Evolutionary conservation across 1,140 invertebrate genomes (phyloP), one percentile per base, ranked within the genome.

Genomic region (Tetramorium alpestre): DNA sequence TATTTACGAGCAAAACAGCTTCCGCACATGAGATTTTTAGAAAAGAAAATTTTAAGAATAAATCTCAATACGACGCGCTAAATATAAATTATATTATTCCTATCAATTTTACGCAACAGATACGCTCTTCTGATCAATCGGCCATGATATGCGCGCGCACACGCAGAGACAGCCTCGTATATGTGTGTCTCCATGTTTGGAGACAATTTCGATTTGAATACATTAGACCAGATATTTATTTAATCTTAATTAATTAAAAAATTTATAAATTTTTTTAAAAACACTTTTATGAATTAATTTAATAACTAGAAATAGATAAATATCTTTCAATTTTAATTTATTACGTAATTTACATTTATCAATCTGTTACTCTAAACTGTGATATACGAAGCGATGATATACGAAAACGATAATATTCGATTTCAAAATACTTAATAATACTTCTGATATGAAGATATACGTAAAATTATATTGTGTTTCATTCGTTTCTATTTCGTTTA

Each of bases 111-210:
- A 87, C 87, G 81, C 89, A 88, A 88, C 81, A 88, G 88, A 92
- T 91, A 80, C 80, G 88, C 87, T 89, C 75, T 94, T 93, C 89
- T 94, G 94, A 95, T 95, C 94, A 94, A 95, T 95, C 92, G 94
- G 87, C 89, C 90, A 90, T 90, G 88, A 92, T 91, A 33, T 91
- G 93, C 93, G 93, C 93, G 93, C 93, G 92, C 94, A 92, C 86
- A 64, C 49, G 56, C 67, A 67, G 60, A 77, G 16, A 47, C 28
- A 33, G 33, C 3, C 4, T 76, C 16, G 28, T 47, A 18, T 77
- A 64, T 28, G 16, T 77, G 47, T 28, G 8, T n/a, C 4, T 60
- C 16, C 22, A 22, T 5, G 18, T 75, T 56, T 8, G 8, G 49
- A 33, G 18, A 22, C 3, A 67, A 69, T 69, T 80, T 51, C 18